Percentiles rank a stretch among this genome's conserved stretches.
Evolutionary conservation across 2,888 invertebrate genomes (phyloP).

Genomic region (Trichopoda pennipes): DNA sequence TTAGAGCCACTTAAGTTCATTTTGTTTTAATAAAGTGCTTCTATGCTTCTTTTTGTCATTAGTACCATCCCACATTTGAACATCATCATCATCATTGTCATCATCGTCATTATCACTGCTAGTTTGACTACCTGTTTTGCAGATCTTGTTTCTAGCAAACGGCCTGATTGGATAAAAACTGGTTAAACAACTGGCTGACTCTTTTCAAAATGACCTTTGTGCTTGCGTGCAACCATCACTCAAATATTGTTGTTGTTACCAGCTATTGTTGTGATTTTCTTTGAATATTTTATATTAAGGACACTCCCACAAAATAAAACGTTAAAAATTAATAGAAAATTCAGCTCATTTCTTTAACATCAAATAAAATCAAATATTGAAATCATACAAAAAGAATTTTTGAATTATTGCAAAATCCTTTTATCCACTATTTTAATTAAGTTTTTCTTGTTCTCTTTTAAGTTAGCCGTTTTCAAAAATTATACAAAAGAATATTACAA

Average conservation of each 20-base stretch:
- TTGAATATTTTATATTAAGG: conserved; percentile 10
- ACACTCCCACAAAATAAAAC: conserved; percentile 41
- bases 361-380: no score
- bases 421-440: no score
- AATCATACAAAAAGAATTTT: no score
- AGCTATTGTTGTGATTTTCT: conserved; percentile 37
- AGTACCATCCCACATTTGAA: conserved; percentile 48
- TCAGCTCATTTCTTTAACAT: no score
- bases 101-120: not conserved
- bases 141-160: conserved; percentile 24
- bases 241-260: conserved; percentile 17
- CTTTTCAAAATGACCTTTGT: conserved; percentile 57
- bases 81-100: conserved; percentile 6
- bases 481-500: not conserved
- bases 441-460: no score
- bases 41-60: not conserved
- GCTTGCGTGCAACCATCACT: conserved; percentile 55
- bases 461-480: no score
- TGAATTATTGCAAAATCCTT: no score
- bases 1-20: not conserved
- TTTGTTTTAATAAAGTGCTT: not conserved
- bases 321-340: not conserved
- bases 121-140: conserved; percentile 59
- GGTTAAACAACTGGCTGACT: conserved; percentile 54
- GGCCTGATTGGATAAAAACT: conserved; percentile 68